These are phyloP conservation scores for Anthoscopus minutus DNA, from an alignment of 2,113 vertebrate genomes.

Conservation along the genomic window DNA sequence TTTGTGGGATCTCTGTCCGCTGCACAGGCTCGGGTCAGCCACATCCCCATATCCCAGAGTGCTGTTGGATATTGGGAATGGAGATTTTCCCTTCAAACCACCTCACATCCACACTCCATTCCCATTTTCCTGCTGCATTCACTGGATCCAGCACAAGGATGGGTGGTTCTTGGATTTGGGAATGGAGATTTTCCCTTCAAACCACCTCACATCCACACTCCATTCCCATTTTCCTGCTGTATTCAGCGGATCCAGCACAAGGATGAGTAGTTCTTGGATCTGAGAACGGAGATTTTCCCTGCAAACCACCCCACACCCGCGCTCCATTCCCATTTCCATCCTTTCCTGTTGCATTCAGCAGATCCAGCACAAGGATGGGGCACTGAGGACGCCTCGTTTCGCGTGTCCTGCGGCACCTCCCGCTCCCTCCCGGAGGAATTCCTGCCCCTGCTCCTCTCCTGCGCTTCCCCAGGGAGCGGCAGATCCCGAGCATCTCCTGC, in stretches of 20 bases:
- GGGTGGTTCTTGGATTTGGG: neutral
- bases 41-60: neutral
- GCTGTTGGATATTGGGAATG: neutral
- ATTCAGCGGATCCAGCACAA: neutral
- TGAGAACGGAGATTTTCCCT: neutral
- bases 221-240: neutral
- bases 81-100: neutral
- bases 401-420: neutral
- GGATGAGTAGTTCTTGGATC: neutral
- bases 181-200: neutral
- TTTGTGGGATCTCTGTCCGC: neutral
- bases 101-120: accelerated
- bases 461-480: neutral
- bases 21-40: neutral
- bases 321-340: neutral
- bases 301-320: neutral
- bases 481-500: neutral
- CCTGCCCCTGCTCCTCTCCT: neutral
- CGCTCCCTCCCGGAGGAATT: neutral
- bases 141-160: neutral
- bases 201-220: accelerated
- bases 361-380: neutral
- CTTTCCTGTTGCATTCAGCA: no score
- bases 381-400: neutral
- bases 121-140: neutral